These are phyloP conservation scores for Maconellicoccus hirsutus DNA, from an alignment of 1,140 invertebrate species.

Conservation along the genomic window DNA sequence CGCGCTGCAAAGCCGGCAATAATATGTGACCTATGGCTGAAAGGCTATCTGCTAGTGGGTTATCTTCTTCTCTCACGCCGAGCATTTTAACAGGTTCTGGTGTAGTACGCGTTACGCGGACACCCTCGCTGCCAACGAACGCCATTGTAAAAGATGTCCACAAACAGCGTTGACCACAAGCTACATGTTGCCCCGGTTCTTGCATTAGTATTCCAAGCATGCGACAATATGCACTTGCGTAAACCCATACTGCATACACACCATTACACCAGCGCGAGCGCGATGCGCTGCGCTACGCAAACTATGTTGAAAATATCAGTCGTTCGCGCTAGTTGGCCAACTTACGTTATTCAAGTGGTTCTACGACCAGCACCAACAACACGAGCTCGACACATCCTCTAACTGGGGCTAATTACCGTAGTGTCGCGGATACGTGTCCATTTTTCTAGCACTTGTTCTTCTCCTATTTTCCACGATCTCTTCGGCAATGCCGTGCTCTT, in stretches of 20 bases:
- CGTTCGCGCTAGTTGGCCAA: neutral
- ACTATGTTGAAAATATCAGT: neutral
- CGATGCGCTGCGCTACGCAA: neutral
- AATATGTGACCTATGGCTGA: neutral
- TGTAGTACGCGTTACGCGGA: neutral
- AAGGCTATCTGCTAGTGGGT: neutral
- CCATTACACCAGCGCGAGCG: too few relatives aligned
- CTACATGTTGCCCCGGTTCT: neutral
- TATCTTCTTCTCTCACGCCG: neutral
- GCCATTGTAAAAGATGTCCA: neutral
- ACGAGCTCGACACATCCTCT: too few relatives aligned
- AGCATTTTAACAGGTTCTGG: conserved; percentile 1
- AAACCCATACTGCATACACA: neutral
- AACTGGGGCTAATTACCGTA: too few relatives aligned
- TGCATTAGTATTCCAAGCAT: conserved; percentile 3
- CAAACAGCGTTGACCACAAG: neutral
- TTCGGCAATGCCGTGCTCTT: too few relatives aligned
- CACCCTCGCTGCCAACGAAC: conserved; percentile 6
- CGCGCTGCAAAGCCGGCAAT: neutral
- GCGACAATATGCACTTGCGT: conserved; percentile 7
- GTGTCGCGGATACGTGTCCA: too few relatives aligned
- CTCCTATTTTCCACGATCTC: too few relatives aligned
- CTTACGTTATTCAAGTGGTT: too few relatives aligned
- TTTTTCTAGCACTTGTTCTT: too few relatives aligned
- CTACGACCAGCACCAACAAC: too few relatives aligned